These are phyloP conservation scores for Trachemys scripta DNA, from an alignment of 2,113 vertebrate species.

Conservation along the genomic window DNA sequence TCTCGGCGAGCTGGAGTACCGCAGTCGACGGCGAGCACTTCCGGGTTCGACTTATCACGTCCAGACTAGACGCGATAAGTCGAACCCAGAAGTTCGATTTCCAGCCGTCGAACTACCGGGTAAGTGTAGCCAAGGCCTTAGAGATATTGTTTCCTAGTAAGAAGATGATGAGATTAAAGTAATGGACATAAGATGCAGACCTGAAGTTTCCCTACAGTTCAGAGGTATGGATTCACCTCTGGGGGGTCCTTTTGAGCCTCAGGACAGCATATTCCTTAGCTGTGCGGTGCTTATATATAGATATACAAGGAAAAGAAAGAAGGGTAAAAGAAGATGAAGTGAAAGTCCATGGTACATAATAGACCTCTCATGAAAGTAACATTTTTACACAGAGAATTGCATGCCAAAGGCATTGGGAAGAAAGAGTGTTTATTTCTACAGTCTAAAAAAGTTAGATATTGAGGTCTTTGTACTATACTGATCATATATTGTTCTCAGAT, in stretches of 20 bases:
- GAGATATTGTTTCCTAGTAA: neutral
- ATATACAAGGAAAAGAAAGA: slow-evolving; percentile 13
- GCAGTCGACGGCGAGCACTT: no score
- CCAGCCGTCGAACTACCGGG: no score
- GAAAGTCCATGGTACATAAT: slow-evolving; percentile 37
- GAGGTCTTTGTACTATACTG: neutral
- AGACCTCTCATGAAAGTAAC: slow-evolving; percentile 39
- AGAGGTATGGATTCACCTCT: neutral
- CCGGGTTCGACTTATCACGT: no score
- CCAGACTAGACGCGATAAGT: no score
- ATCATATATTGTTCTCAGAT: neutral
- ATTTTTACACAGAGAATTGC: slow-evolving; percentile 39
- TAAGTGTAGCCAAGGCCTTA: no score
- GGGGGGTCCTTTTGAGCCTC: neutral
- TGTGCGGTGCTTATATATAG: neutral
- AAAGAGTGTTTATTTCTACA: neutral
- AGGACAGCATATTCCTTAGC: neutral
- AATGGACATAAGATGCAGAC: neutral
- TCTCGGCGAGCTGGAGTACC: no score
- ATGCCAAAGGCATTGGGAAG: slow-evolving; percentile 13
- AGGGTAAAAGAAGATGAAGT: slow-evolving; percentile 30
- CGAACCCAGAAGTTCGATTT: no score
- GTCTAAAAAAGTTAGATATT: slow-evolving; percentile 48
- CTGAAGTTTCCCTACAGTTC: neutral
- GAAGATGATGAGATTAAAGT: neutral